Evolutionary conservation across 1,140 invertebrate species (phyloP).

Genomic region (Pristionchus pacificus): DNA sequence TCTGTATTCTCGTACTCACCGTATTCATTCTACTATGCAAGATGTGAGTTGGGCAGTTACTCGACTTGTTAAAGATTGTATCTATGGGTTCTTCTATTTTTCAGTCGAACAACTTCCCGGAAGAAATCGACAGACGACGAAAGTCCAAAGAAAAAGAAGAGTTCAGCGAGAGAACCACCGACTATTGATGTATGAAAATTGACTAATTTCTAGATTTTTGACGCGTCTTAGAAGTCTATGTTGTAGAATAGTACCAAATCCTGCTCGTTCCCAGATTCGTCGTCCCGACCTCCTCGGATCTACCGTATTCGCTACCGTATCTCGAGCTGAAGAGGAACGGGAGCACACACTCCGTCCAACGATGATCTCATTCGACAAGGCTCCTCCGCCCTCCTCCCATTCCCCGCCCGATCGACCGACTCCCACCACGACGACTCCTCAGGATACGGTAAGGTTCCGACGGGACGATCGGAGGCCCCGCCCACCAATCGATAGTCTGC

Average conservation of each 20-base stretch:
- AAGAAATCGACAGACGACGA: constrained; percentile 7
- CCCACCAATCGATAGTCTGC: too few relatives aligned
- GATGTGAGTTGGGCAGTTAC: constrained; percentile 11
- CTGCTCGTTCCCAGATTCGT: too few relatives aligned
- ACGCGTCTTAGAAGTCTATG: too few relatives aligned
- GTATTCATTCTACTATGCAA: constrained; percentile 23
- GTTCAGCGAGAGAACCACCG: constrained; percentile 5
- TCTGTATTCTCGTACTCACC: constrained; percentile 14
- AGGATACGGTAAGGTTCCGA: background rate
- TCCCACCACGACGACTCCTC: background rate
- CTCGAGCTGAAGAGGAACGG: constrained; percentile 12
- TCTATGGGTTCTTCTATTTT: background rate
- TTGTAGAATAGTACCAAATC: too few relatives aligned
- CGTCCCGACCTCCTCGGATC: constrained; percentile 2
- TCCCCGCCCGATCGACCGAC: background rate
- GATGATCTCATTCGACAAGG: background rate
- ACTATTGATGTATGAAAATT: background rate
- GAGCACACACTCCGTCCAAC: background rate
- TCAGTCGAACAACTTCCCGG: constrained; percentile 18
- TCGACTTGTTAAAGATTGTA: constrained; percentile 14
- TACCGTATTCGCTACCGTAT: constrained; percentile 22
- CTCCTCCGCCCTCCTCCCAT: background rate
- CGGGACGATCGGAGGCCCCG: background rate
- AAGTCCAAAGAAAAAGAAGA: constrained; percentile 17
- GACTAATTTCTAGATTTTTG: background rate